phyloP scores from a whole-genome alignment of 1,140 invertebrate genomes.

The Diorhabda elongata region DNA sequence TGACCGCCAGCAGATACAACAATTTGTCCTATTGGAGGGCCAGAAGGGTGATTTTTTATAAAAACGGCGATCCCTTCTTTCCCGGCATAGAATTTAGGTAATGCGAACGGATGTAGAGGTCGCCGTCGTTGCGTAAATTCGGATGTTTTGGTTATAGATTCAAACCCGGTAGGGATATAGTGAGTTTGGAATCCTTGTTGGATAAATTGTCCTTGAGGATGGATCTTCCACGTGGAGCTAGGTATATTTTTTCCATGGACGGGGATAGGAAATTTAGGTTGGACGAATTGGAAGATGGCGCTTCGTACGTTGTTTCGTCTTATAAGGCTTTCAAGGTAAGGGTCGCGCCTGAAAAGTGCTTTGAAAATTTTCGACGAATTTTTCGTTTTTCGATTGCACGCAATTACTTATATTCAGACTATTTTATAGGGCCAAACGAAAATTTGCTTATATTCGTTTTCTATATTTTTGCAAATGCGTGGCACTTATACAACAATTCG shows the following conservation, averaged over 20 bases:
- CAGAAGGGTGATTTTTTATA: slow-evolving; percentile 81
- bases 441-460: too few relatives aligned
- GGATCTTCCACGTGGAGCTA: slow-evolving; percentile 75
- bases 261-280: slow-evolving; percentile 77
- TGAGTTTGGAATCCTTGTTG: slow-evolving; percentile 78
- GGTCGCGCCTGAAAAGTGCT: too few relatives aligned
- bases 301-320: slow-evolving; percentile 87
- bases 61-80: slow-evolving; percentile 90
- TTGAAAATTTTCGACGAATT: too few relatives aligned
- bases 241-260: slow-evolving; percentile 88
- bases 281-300: slow-evolving; percentile 83
- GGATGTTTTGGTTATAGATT: slow-evolving; percentile 52
- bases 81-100: slow-evolving; percentile 75
- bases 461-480: too few relatives aligned
- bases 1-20: slow-evolving; percentile 58
- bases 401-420: too few relatives aligned
- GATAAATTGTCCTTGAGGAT: slow-evolving; percentile 78
- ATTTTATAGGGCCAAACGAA: too few relatives aligned
- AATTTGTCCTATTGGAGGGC: slow-evolving; percentile 84
- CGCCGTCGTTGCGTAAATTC: too few relatives aligned
- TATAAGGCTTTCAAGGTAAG: slow-evolving; percentile 88
- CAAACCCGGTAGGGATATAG: slow-evolving; percentile 80
- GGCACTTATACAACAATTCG: too few relatives aligned
- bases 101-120: too few relatives aligned
- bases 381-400: too few relatives aligned